These are phyloP conservation scores for Luperina testacea DNA, from an alignment of 2,888 invertebrate genomes.

Conservation along the genomic window DNA sequence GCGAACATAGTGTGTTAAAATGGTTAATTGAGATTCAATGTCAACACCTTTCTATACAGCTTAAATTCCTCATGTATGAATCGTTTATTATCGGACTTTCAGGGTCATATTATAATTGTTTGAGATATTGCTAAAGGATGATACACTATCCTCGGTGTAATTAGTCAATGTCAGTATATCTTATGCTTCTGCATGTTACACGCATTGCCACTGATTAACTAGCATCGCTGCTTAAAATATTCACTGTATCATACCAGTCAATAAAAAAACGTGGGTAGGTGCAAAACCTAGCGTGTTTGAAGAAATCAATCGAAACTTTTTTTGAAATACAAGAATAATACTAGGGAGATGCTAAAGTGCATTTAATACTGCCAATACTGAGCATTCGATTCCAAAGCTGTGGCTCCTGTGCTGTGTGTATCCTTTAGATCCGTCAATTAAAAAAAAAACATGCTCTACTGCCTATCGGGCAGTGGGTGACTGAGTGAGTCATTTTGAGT, in stretches of 20 bases:
- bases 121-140: not conserved
- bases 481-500: not conserved
- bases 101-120: slow-evolving; percentile 38
- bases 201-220: not conserved
- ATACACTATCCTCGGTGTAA: slow-evolving; percentile 6
- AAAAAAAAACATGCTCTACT: not conserved
- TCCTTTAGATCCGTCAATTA: not conserved
- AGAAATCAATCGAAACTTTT: not conserved
- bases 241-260: slow-evolving; percentile 14
- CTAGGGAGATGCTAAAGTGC: not conserved
- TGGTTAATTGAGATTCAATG: slow-evolving; percentile 43
- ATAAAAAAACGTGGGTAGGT: slow-evolving; percentile 17
- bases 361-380: slow-evolving; percentile 35
- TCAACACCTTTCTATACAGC: slow-evolving; percentile 22
- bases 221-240: not conserved
- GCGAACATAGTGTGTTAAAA: slow-evolving; percentile 14
- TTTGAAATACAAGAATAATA: slow-evolving; percentile 20
- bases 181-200: not conserved
- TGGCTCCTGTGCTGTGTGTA: not conserved
- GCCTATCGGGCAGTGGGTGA: slow-evolving; percentile 3
- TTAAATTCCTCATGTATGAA: slow-evolving; percentile 23
- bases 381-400: slow-evolving; percentile 19
- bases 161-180: slow-evolving; percentile 2
- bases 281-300: slow-evolving; percentile 1
- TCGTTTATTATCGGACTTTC: slow-evolving; percentile 12